Evolutionary conservation across 1,140 invertebrate species (phyloP).

Genomic region (Meloidogyne exigua): DNA sequence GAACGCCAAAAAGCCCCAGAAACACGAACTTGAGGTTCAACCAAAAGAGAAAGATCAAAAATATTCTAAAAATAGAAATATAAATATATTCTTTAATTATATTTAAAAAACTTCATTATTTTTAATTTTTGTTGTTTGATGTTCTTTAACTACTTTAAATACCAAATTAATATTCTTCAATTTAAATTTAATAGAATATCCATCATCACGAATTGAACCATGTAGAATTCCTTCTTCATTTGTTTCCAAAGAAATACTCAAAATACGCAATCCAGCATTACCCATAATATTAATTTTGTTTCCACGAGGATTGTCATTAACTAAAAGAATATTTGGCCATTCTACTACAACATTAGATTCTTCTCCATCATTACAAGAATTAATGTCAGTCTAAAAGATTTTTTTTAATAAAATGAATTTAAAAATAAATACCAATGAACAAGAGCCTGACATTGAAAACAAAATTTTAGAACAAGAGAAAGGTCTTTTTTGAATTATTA

Average conservation of each 20-base stretch:
- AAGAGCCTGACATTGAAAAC: background rate
- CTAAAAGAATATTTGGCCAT: background rate
- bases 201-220: background rate
- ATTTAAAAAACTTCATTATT: background rate
- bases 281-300: background rate
- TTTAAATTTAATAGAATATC: background rate
- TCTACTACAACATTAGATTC: background rate
- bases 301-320: background rate
- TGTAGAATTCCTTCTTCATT: background rate
- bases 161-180: background rate
- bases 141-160: background rate
- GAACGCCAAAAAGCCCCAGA: background rate
- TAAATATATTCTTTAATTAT: background rate
- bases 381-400: background rate
- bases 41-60: background rate
- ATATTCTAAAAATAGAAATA: background rate
- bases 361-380: background rate
- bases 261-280: background rate
- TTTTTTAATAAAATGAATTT: too few species aligned
- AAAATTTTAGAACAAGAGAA: background rate
- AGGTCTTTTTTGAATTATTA: too few species aligned
- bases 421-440: background rate
- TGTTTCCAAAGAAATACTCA: constrained; percentile 1
- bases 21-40: background rate
- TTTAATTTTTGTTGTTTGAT: background rate